Percentiles rank a stretch among this genome's conserved stretches.
These are phyloP conservation scores for Pemphigus obesinymphae DNA, from an alignment of 1,140 invertebrate species.

Conservation along the genomic window DNA sequence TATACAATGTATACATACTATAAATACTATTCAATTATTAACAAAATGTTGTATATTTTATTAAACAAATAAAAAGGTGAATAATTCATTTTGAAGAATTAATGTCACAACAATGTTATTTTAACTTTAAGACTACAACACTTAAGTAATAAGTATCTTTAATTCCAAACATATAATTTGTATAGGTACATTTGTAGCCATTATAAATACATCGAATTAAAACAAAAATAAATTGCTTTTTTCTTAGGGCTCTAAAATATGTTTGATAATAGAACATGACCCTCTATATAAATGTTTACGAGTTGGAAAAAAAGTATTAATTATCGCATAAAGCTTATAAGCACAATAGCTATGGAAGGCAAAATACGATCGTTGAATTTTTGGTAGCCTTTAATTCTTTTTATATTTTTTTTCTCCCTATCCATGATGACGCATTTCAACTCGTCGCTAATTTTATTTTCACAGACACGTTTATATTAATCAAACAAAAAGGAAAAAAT, in stretches of 20 bases:
- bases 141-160: background rate
- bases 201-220: background rate
- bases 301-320: constrained; percentile 4
- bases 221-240: background rate
- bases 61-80: background rate
- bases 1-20: too few relatives aligned
- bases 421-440: background rate
- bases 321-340: background rate
- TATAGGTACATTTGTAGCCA: background rate
- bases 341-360: background rate
- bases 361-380: background rate
- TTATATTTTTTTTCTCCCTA: background rate
- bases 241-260: background rate
- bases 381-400: background rate
- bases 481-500: background rate
- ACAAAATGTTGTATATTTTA: background rate
- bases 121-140: background rate
- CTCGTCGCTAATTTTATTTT: background rate
- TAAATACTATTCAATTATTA: too few relatives aligned
- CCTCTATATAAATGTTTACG: background rate
- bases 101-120: background rate
- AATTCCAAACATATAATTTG: background rate
- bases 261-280: background rate
- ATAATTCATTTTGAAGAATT: background rate
- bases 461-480: constrained; percentile 1